Conservation (phyloP, 2,888 invertebrate genomes). For the Volucella inanis region DNA sequence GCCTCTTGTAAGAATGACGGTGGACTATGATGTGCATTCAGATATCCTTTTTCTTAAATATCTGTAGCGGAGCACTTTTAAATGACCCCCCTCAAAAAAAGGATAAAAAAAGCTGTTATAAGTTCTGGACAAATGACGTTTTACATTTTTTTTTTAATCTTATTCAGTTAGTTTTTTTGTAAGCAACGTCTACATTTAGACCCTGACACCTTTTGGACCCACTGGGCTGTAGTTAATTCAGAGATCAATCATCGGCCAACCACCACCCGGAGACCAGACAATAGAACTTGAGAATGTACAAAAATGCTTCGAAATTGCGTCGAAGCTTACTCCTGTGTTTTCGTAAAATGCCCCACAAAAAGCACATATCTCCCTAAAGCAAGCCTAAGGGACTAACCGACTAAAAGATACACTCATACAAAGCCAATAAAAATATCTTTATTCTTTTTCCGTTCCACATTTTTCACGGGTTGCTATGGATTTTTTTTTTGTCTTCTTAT, state of each 20-base stretch:
- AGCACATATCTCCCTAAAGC: constrained; percentile 32
- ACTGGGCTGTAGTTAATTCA: constrained; percentile 11
- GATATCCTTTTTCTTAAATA: too few species aligned
- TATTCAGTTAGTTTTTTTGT: not conserved
- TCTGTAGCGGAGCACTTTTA: too few species aligned
- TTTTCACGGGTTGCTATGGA: constrained; percentile 29
- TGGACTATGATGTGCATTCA: too few species aligned
- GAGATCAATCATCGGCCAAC: constrained; percentile 48
- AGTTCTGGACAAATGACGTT: too few species aligned
- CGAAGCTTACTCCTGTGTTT: constrained; percentile 45
- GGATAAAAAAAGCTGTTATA: too few species aligned
- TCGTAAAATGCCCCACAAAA: constrained; percentile 32
- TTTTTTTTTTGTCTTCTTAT: not conserved
- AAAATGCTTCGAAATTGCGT: constrained; percentile 36
- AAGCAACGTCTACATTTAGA: not conserved
- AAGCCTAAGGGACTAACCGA: constrained; percentile 36
- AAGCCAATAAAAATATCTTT: constrained; percentile 42
- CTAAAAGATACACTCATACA: constrained; percentile 27
- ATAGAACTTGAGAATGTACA: constrained; percentile 7
- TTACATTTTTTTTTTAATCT: not conserved
- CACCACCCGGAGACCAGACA: not conserved
- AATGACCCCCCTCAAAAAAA: too few species aligned
- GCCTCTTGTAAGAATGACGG: too few species aligned
- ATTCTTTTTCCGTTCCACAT: constrained; percentile 8
- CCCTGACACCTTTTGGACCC: constrained; percentile 3